Percentiles rank a stretch among this genome's conserved stretches.
Evolutionary conservation across 2,888 invertebrate genomes (phyloP).

Genomic region (Brachyptera putata): DNA sequence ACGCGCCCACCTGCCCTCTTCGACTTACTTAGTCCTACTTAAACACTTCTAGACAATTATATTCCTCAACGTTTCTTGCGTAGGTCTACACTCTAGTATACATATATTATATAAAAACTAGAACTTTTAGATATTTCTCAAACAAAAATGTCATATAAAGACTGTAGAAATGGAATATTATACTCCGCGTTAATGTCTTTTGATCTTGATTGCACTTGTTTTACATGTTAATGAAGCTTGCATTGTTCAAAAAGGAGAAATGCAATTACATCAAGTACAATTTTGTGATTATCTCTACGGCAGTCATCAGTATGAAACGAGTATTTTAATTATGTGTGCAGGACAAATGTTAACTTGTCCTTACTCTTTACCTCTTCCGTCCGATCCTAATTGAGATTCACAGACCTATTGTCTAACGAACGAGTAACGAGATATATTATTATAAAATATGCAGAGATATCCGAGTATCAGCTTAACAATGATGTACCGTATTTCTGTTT

Average conservation of each 20-base stretch:
- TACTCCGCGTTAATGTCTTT: background rate
- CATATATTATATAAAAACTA: no score
- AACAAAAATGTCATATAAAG: no score
- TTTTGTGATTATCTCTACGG: no score
- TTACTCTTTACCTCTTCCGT: background rate
- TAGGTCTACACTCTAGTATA: no score
- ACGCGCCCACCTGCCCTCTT: conserved; percentile 12
- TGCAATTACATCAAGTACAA: background rate
- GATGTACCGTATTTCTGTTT: background rate
- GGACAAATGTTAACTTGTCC: conserved; percentile 3
- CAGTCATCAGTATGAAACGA: no score
- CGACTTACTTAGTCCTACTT: conserved; percentile 1
- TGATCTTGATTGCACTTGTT: conserved; percentile 11
- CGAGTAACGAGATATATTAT: no score
- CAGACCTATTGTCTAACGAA: conserved; percentile 1
- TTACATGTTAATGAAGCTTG: no score
- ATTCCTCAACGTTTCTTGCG: no score
- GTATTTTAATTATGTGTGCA: conserved; percentile 9
- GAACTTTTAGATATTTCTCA: no score
- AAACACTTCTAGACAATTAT: no score
- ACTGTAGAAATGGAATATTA: no score
- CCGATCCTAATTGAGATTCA: conserved; percentile 7
- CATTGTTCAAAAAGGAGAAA: background rate
- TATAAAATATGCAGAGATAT: conserved; percentile 4
- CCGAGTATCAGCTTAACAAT: background rate